These are phyloP conservation scores for Semnornis frantzii DNA, from an alignment of 2,113 vertebrate genomes.

Conservation along the genomic window DNA sequence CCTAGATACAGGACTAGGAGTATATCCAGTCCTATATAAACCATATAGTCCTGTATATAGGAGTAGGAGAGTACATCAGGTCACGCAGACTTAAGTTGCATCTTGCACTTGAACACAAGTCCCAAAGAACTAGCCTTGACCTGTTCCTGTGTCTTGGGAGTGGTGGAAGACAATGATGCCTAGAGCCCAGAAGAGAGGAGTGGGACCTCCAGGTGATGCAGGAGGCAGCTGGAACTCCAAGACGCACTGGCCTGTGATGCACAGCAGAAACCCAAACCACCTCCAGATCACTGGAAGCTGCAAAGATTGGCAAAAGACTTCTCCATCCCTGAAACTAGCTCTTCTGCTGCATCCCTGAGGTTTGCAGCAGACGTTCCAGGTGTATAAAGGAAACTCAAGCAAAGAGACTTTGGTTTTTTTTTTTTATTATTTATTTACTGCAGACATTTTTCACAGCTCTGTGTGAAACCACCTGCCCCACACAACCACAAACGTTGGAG, in stretches of 20 bases:
- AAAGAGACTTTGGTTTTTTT: background rate
- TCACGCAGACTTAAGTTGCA: fast-evolving
- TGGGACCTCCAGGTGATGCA: background rate
- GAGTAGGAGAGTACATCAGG: background rate
- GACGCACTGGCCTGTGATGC: background rate
- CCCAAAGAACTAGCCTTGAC: background rate
- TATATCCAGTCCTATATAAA: too few species aligned
- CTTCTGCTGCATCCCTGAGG: background rate
- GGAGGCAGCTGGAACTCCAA: background rate
- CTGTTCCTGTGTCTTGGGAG: background rate
- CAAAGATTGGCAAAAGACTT: background rate
- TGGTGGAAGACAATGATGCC: background rate
- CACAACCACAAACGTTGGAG: slow-evolving; percentile 53
- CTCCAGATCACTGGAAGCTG: background rate
- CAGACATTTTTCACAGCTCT: slow-evolving; percentile 31
- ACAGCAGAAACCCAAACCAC: background rate
- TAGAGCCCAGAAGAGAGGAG: background rate
- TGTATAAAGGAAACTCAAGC: background rate
- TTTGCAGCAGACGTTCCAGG: background rate
- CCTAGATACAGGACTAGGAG: too few species aligned
- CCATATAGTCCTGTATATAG: too few species aligned
- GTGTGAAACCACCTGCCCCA: slow-evolving; percentile 50
- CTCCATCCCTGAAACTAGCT: background rate
- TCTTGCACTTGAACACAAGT: background rate
- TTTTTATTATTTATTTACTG: slow-evolving; percentile 31